phyloP scores from a whole-genome alignment of 2,797 vertebrate species.

The Brachymystax lenok region DNA sequence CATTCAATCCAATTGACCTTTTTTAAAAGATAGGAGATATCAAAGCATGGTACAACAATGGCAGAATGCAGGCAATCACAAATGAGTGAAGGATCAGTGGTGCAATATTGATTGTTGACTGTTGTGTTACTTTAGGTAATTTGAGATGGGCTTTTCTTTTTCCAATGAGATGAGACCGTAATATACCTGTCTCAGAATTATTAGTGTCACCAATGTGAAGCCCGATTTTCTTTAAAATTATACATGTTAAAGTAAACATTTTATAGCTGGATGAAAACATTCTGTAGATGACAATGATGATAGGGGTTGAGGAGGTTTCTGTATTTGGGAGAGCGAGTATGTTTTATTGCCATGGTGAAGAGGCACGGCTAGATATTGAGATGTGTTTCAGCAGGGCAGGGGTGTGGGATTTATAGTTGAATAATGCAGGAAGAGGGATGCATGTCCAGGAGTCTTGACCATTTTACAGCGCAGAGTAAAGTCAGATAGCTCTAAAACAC shows the following conservation, averaged over 20 bases:
- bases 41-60: no score
- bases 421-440: conserved; percentile 62
- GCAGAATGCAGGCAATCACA: not conserved
- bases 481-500: conserved; percentile 55
- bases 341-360: conserved; percentile 59
- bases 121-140: no score
- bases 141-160: no score
- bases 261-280: conserved; percentile 19
- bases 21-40: not conserved
- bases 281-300: conserved; percentile 39
- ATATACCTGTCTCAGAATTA: no score
- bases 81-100: not conserved
- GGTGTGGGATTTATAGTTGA: conserved; percentile 72
- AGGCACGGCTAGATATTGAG: conserved; percentile 49
- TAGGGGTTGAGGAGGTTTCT: conserved; percentile 41
- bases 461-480: conserved; percentile 62
- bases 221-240: no score
- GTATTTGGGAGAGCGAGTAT: conserved; percentile 31
- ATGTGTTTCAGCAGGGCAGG: conserved; percentile 56
- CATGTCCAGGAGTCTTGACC: conserved; percentile 57
- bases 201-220: no score
- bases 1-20: not conserved
- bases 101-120: not conserved
- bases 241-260: conserved; percentile 3
- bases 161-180: no score